These are phyloP conservation scores for Aphodius granarius DNA, from an alignment of 2,888 invertebrate species.

Conservation along the genomic window DNA sequence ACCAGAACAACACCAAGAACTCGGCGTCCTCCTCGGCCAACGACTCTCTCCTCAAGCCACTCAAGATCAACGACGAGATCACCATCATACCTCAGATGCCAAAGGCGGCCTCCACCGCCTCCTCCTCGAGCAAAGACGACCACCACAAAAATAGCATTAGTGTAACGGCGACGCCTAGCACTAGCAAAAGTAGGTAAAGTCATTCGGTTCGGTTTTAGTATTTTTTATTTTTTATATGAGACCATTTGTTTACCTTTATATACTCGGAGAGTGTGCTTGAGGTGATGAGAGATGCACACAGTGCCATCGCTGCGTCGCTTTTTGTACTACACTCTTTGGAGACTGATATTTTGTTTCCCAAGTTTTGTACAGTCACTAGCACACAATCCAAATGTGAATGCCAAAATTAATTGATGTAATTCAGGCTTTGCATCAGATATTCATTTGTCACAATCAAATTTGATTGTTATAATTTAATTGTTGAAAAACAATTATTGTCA, in stretches of 20 bases:
- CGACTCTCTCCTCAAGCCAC: slow-evolving; percentile 74
- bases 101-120: slow-evolving; percentile 46
- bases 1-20: slow-evolving; percentile 20
- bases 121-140: slow-evolving; percentile 39
- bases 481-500: too few species aligned
- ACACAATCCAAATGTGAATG: too few species aligned
- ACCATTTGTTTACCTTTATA: too few species aligned
- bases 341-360: too few species aligned
- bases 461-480: neutral
- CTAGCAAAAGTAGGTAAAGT: slow-evolving; percentile 49
- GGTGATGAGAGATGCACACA: too few species aligned
- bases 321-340: too few species aligned
- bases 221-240: neutral
- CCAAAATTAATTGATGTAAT: too few species aligned
- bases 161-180: slow-evolving; percentile 37
- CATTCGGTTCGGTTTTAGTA: neutral
- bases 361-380: too few species aligned
- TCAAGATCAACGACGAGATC: slow-evolving; percentile 88
- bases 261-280: too few species aligned
- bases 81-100: slow-evolving; percentile 86
- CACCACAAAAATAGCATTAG: slow-evolving; percentile 35
- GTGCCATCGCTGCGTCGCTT: too few species aligned
- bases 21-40: slow-evolving; percentile 48
- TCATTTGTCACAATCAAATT: neutral
- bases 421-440: too few species aligned